Conservation (phyloP, 2,888 invertebrate genomes). For the Furcula furcula region DNA sequence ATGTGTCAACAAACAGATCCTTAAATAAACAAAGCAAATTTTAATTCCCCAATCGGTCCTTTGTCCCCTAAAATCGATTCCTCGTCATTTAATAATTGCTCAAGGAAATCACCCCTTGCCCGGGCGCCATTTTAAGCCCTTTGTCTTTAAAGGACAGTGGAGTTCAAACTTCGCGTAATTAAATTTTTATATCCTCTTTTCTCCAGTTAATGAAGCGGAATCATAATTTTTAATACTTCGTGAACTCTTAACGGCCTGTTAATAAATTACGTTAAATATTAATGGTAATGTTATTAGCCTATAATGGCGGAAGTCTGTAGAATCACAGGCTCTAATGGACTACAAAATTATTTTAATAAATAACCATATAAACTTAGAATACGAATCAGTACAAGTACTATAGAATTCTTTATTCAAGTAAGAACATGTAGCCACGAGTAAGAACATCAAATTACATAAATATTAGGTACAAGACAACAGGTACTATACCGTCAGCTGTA, state of each 20-base stretch:
- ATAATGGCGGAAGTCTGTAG: constrained; percentile 10
- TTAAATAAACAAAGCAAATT: constrained; percentile 58
- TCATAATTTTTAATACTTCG: constrained; percentile 28
- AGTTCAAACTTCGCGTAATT: constrained; percentile 60
- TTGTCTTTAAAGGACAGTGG: constrained; percentile 52
- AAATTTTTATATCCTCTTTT: constrained; percentile 56
- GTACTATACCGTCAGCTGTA: no score
- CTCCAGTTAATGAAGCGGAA: constrained; percentile 40
- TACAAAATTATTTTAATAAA: constrained; percentile 10
- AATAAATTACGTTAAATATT: constrained; percentile 20
- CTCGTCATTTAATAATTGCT: constrained; percentile 65
- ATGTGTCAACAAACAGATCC: constrained; percentile 39
- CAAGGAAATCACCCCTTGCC: constrained; percentile 55
- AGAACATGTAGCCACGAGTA: no score
- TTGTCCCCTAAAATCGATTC: constrained; percentile 64
- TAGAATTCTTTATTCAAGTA: no score
- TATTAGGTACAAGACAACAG: no score
- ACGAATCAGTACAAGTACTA: no score
- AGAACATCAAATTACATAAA: no score
- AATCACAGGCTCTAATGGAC: constrained; percentile 13
- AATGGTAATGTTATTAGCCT: constrained; percentile 27
- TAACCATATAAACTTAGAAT: constrained; percentile 5
- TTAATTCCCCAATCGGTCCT: constrained; percentile 38
- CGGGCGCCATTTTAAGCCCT: constrained; percentile 45
- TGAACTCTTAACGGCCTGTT: constrained; percentile 18